Evolutionary conservation across 2,113 vertebrate genomes (phyloP), one percentile per base, ranked within the genome.

Genomic region (Rhodinocichla rosea): DNA sequence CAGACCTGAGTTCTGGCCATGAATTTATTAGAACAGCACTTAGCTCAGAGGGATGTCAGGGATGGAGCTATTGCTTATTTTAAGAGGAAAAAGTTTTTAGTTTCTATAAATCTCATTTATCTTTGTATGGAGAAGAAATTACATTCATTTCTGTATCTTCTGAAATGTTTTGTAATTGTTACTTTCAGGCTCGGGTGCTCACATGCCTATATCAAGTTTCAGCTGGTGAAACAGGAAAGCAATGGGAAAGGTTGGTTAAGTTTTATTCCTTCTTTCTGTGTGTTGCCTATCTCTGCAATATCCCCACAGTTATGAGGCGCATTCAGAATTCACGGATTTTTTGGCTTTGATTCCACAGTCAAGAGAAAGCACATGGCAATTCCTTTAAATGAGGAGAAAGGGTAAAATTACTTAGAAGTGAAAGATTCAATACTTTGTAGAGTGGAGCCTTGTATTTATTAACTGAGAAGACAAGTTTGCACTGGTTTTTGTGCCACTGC

Each of bases 191-290:
- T 97, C 64, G 98, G 96, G 24, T 97, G 97, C 30, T 96, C 98
- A 37, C 98, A 97, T n/a, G 98, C 98, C 96, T 99, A 98, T 82
- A 94, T 98, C 73, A 99, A 99, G 95, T 98, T 98, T 89, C 98
- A 98, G 90, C 97, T 98, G 75, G 98, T 98, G 49, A 99, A 99
- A 95, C 98, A 98, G 91, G 98, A 99, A 91, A 88, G 90, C 33
- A 96, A 85, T 37, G 97, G 97, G 59, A 99, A 98, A 99, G 98
- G 99, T 99, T 91, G 56, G 96, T 96, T 73, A 17, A 45, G 47
- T 91, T 86, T 76, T 56, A 13, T n/a, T 91, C 68, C 30, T 63
- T 74, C 47, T 65, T 45, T 55, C 1, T 60, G 4, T 59, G 30
- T 59, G 23, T 57, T 39, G 33, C 27, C 20, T 57, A 2, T n/a